phyloP scores from a whole-genome alignment of 2,888 invertebrate genomes.

The Tachina grossa region DNA sequence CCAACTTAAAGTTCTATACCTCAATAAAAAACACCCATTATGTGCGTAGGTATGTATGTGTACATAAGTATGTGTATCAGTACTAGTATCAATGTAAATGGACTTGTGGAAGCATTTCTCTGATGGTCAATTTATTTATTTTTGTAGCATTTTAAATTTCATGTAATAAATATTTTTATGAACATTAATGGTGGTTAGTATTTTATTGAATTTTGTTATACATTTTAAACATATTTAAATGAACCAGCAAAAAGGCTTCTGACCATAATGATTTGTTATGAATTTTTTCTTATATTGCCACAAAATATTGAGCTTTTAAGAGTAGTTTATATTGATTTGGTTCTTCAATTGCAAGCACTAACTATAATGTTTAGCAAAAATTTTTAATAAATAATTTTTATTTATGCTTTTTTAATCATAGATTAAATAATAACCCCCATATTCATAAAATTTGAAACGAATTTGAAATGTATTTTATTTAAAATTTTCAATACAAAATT shows the following conservation, averaged over 20 bases:
- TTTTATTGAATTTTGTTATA: slow-evolving; percentile 11
- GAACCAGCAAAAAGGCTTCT: slow-evolving; percentile 34
- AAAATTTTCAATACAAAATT: no score
- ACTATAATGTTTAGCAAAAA: neutral
- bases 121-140: slow-evolving; percentile 29
- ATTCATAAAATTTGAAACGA: no score
- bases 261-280: slow-evolving; percentile 57
- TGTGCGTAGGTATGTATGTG: neutral
- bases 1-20: no score
- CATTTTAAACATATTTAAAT: slow-evolving; percentile 36
- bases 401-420: neutral
- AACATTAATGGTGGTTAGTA: slow-evolving; percentile 4
- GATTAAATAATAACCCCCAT: neutral
- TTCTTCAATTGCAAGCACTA: neutral
- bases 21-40: no score
- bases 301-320: neutral
- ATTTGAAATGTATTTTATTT: no score
- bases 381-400: neutral
- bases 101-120: neutral
- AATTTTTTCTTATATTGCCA: neutral
- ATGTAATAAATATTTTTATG: slow-evolving; percentile 33
- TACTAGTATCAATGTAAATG: neutral
- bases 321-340: neutral
- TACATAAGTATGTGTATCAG: neutral
- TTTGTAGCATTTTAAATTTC: slow-evolving; percentile 11